A percentile compares a stretch with the other conserved stretches of the same genome.
These are phyloP conservation scores for Mus spretus DNA, from an alignment of 2,797 vertebrate species.

Conservation along the genomic window DNA sequence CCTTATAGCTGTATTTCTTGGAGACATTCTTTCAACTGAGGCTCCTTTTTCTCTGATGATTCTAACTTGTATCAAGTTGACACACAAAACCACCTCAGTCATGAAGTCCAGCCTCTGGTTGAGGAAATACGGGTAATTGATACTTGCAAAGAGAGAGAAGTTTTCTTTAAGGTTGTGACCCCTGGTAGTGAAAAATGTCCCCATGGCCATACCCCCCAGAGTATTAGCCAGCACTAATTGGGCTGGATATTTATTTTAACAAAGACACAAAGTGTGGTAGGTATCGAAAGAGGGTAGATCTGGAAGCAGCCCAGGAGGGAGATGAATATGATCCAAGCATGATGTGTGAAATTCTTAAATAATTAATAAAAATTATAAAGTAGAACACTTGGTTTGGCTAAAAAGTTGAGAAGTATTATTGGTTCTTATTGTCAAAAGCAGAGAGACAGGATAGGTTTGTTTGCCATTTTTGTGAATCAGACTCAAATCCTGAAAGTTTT, in stretches of 20 bases:
- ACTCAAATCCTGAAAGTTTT: constrained; percentile 32
- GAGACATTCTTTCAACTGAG: too few species aligned
- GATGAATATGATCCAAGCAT: neutral
- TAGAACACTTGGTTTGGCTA: neutral
- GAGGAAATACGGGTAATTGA: neutral
- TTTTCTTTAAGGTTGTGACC: neutral
- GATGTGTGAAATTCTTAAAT: neutral
- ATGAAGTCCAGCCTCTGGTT: neutral
- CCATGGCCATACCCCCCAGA: neutral
- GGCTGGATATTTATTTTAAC: neutral
- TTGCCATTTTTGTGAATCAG: constrained; percentile 31
- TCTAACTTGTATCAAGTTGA: too few species aligned
- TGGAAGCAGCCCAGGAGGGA: neutral
- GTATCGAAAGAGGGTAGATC: neutral
- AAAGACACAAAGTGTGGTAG: neutral
- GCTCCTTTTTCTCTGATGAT: too few species aligned
- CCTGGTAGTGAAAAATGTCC: neutral
- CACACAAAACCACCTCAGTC: too few species aligned
- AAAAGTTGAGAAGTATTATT: neutral
- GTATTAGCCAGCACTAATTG: neutral
- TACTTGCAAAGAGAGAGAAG: neutral
- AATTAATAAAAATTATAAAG: neutral
- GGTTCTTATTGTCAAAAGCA: constrained; percentile 23
- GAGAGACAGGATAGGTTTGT: neutral
- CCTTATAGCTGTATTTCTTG: too few species aligned